Base-by-base conservation (phyloP, 2,888 invertebrate genomes). In the Drosophila neotestacea region DNA sequence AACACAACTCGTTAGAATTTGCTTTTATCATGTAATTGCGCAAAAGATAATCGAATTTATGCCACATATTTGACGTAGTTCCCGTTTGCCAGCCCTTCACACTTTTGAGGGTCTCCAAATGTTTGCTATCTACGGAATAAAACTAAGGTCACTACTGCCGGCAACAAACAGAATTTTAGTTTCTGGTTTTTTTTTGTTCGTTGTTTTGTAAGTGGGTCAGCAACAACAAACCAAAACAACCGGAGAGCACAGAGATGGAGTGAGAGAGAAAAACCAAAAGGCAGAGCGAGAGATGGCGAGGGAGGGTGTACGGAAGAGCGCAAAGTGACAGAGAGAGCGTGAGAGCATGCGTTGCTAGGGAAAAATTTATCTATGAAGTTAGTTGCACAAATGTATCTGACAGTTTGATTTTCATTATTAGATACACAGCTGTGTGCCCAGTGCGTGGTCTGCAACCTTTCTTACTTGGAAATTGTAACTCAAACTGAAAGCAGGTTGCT, bases 391-490 rank as follows among this genome's bases (percentile, higher is more conserved):
- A 85, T 63, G 69, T 85, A 75, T 77, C 73, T 73, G 66, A 51
- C 67, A 76, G 70, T 63, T 73, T 77, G 74, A 71, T 81, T 87
- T 85, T 87, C 81, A 60, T 85, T 79, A 70, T 85, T 79, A 85
- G 85, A 89, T 87, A 89, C 88, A 88, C 79, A 89, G 85, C 85
- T 81, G 79, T 73, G 73, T 52, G 72, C 67, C 42, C 51, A 56
- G 74, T 65, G 70, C 69, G 68, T 63, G 62, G 77, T 64, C 61
- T 48, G 63, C 70, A 70, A 73, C 65, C 48, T 32, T 13, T 51
- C 58, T 28, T 60, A 76, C 70, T 86, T 64, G 64, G 46, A 62
- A 58, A 70, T 70, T 68, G 67, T 58, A 65, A 48, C 50, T 70
- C 50, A 47, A 48, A 16, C 62, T 61, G 67, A 55, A 46, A 88